Conservation (phyloP, 2,797 vertebrate genomes). For the Anas georgica region DNA sequence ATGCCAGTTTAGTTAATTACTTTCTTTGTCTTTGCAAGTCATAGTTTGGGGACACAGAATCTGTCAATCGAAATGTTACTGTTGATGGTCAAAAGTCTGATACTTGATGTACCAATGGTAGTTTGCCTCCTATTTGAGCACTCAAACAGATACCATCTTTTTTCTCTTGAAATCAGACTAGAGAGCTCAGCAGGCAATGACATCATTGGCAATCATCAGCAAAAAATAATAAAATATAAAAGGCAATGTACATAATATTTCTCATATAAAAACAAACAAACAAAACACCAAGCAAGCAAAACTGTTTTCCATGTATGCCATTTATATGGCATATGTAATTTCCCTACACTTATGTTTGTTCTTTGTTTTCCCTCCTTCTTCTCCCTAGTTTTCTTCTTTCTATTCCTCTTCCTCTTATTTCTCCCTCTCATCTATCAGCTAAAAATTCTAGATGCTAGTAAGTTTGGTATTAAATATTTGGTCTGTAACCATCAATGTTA, state of each 20-base stretch:
- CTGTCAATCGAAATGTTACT: neutral
- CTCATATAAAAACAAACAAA: neutral
- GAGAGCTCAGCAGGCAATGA: neutral
- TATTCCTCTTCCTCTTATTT: neutral
- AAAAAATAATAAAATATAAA: neutral
- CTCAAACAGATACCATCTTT: neutral
- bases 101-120: neutral
- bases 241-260: neutral
- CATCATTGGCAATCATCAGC: neutral
- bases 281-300: neutral
- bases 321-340: neutral
- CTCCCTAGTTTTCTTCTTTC: neutral
- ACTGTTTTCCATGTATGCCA: neutral
- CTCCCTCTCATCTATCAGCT: neutral
- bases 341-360: neutral
- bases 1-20: neutral
- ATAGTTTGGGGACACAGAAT: neutral
- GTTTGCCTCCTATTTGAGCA: neutral
- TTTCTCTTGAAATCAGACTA: neutral
- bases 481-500: neutral
- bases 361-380: neutral
- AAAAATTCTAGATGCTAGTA: neutral
- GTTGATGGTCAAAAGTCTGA: neutral
- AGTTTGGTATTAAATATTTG: neutral
- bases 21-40: neutral